Base-by-base conservation (phyloP, 2,888 invertebrate genomes). In the Rhodophaea formosa region DNA sequence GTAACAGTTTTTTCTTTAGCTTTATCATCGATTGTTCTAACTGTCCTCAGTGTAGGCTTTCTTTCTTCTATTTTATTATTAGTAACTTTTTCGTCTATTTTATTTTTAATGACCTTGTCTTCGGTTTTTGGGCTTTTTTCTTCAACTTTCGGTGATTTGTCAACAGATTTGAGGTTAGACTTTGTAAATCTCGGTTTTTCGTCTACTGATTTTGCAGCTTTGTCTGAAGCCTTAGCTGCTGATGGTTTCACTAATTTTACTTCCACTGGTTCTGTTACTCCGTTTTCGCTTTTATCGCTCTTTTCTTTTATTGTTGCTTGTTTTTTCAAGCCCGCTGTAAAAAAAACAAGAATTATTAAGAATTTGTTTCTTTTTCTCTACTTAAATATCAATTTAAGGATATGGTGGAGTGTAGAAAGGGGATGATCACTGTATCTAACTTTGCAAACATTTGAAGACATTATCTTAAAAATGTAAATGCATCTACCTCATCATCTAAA, bases 301-400 rank as follows among this genome's bases (percentile, higher is more conserved):
- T 86, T 89, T 15, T 88, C 89, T 70, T 78, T 86, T 59, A 91
- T 75, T n/a, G 91, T 89, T 0, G 89, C 56, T 66, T 92, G 91
- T 60, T 92, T 91, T 64, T 87, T 91, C 56, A 91, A 71, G 39
- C 77, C 80, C 47, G 91, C 92, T 91, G 84, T 54, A 82, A 87
- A 55, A 61, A 57, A 62, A 59, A 57, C 54, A 39, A 7, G 32
- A 8, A 32, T 1, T 30, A 30, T 30, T 30, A 30, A n/a, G n/a
- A n/a, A n/a, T n/a, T n/a, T n/a, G n/a, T n/a, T n/a, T n/a, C n/a
- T n/a, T n/a, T n/a, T n/a, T n/a, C n/a, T n/a, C n/a, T n/a, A n/a
- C n/a, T n/a, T n/a, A n/a, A n/a, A n/a, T n/a, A n/a, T n/a, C n/a
- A n/a, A n/a, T n/a, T n/a, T n/a, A n/a, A n/a, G n/a, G n/a, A n/a